Percentiles rank a stretch among this genome's conserved stretches.
Conservation (phyloP, 2,113 vertebrate genomes). For the Pluvianellus socialis region DNA sequence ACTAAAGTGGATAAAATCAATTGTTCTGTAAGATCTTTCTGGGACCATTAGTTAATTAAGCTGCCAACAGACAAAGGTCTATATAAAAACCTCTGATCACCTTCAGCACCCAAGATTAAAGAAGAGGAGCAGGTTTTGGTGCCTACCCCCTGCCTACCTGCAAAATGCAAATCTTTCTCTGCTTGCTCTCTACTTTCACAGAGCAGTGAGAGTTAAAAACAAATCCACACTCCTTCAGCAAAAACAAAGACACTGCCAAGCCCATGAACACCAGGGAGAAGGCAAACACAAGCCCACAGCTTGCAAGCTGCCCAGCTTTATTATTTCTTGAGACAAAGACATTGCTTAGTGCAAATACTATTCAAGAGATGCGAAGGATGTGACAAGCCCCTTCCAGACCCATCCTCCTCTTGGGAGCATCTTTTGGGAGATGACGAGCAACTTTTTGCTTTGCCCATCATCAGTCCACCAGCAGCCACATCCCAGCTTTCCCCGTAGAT, state of each 20-base stretch:
- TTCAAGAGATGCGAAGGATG: neutral
- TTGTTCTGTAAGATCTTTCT: constrained; percentile 9
- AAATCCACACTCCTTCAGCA: neutral
- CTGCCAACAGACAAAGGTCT: neutral
- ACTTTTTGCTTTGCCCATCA: neutral
- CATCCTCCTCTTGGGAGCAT: neutral
- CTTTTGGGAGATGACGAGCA: neutral
- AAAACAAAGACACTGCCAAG: constrained; percentile 44
- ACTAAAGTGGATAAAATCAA: constrained; percentile 14
- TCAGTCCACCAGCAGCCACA: neutral
- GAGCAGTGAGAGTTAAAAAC: constrained; percentile 35
- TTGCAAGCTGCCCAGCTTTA: constrained; percentile 41
- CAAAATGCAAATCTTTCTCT: neutral
- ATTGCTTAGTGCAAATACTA: neutral
- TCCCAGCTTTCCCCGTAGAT: neutral
- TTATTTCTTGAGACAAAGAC: constrained; percentile 35
- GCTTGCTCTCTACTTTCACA: neutral
- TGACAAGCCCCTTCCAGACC: neutral
- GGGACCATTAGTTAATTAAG: constrained; percentile 37
- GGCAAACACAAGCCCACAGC: neutral
- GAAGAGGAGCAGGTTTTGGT: neutral
- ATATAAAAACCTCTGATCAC: neutral
- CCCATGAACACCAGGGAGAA: neutral
- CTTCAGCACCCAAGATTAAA: neutral
- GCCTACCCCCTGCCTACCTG: neutral